Percentiles rank a stretch among this genome's conserved stretches.
These are phyloP conservation scores for Chondrosia reniformis DNA, from an alignment of 37 sponge, comb jelly and placozoan genomes.

Conservation along the genomic window DNA sequence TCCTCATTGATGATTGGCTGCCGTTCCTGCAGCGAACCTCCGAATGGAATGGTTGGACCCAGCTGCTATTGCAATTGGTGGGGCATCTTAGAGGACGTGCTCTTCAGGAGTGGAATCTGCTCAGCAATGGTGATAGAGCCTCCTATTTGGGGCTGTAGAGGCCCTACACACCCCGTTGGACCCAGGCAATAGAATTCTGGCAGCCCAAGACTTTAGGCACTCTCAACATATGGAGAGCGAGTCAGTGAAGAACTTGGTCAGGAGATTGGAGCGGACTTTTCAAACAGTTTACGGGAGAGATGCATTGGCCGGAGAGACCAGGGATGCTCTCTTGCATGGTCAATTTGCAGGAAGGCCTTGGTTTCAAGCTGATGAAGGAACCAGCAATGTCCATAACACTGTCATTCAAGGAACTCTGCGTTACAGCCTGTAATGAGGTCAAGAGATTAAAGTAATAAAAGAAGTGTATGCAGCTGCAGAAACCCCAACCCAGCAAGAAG, in stretches of 20 bases:
- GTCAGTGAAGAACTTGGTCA: slow-evolving; percentile 27
- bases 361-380: slow-evolving; percentile 7
- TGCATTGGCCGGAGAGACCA: slow-evolving; percentile 17
- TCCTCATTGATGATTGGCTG: slow-evolving; percentile 27
- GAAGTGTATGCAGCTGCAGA: slow-evolving; percentile 18
- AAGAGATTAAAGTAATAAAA: slow-evolving; percentile 13
- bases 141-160: background rate
- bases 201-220: slow-evolving; percentile 47
- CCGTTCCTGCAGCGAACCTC: slow-evolving; percentile 1
- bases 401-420: slow-evolving; percentile 29
- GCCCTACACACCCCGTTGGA: slow-evolving; percentile 25
- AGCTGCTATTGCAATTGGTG: slow-evolving; percentile 38
- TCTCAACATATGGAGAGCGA: slow-evolving; percentile 21
- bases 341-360: slow-evolving; percentile 48
- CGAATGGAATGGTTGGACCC: slow-evolving; percentile 29
- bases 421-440: slow-evolving; percentile 41
- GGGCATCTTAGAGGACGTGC: slow-evolving; percentile 42
- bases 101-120: slow-evolving; percentile 39
- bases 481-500: too few species aligned
- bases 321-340: slow-evolving; percentile 29
- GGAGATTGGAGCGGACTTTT: slow-evolving; percentile 26
- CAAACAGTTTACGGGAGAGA: slow-evolving; percentile 38
- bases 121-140: slow-evolving; percentile 19
- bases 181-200: slow-evolving; percentile 22
- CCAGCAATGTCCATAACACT: slow-evolving; percentile 44